phyloP scores from a whole-genome alignment of 2,888 invertebrate genomes.

The Steinernema carpocapsae region DNA sequence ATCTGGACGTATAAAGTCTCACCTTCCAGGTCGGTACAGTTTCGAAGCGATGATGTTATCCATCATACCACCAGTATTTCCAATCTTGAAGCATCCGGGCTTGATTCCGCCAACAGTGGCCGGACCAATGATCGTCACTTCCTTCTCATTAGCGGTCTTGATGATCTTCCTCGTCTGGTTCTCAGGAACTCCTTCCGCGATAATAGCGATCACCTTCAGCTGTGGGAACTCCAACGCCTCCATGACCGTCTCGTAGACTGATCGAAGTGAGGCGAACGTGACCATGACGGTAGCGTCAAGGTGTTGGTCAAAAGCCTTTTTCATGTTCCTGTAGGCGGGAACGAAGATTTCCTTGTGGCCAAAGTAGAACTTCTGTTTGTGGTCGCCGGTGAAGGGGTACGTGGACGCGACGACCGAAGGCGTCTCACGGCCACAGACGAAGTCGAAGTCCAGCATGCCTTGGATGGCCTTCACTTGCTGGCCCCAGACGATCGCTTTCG shows the following conservation, averaged over 20 bases:
- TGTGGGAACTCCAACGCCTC: constrained; percentile 90
- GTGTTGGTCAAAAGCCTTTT: constrained; percentile 91
- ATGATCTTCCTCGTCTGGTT: constrained; percentile 94
- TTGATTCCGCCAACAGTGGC: constrained; percentile 87
- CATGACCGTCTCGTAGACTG: constrained; percentile 93
- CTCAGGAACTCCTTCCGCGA: constrained; percentile 98
- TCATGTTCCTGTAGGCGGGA: constrained; percentile 91
- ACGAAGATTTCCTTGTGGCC: constrained; percentile 83
- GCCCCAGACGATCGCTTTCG: constrained; percentile 90
- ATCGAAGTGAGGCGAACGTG: constrained; percentile 94
- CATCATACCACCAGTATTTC: constrained; percentile 98
- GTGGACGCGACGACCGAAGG: constrained; percentile 91
- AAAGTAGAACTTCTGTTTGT: constrained; percentile 99
- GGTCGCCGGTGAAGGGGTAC: constrained; percentile 93
- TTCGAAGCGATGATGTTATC: constrained; percentile 97
- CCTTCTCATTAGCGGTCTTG: constrained; percentile 76
- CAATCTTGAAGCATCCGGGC: constrained; percentile 96
- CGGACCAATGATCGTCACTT: constrained; percentile 83
- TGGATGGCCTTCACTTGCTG: constrained; percentile 93
- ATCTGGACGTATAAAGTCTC: constrained; percentile 30
- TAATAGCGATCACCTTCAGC: constrained; percentile 82
- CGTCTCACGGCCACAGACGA: constrained; percentile 84
- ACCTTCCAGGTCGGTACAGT: constrained; percentile 87
- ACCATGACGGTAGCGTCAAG: constrained; percentile 90
- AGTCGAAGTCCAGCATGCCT: constrained; percentile 94